Conservation (phyloP, 2,113 vertebrate species). For the Plotosus lineatus region DNA sequence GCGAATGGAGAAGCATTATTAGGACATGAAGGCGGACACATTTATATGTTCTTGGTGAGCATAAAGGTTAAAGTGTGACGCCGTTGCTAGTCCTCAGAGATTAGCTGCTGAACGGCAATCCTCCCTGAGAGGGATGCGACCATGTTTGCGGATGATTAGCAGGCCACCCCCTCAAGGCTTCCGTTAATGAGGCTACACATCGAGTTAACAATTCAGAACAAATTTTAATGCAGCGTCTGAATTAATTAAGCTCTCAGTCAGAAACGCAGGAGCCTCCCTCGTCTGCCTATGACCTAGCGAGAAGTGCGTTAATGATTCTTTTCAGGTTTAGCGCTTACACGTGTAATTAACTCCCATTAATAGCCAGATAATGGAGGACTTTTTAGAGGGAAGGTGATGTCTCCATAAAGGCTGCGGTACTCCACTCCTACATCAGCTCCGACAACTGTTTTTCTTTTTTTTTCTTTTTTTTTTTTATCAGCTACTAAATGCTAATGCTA, state of each 20-base stretch:
- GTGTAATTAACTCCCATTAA: slow-evolving; percentile 52
- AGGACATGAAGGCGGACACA: background rate
- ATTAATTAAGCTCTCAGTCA: slow-evolving; percentile 55
- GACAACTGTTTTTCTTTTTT: background rate
- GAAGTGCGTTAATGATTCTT: slow-evolving; percentile 48
- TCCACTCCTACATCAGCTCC: background rate
- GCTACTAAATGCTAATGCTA: background rate
- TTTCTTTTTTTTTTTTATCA: background rate
- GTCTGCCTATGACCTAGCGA: slow-evolving; percentile 45
- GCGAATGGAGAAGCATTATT: background rate
- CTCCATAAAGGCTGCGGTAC: slow-evolving; percentile 33
- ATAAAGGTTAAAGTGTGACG: slow-evolving; percentile 28
- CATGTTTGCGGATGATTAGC: slow-evolving; percentile 48
- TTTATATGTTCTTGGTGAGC: slow-evolving; percentile 5
- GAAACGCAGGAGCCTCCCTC: slow-evolving; percentile 24
- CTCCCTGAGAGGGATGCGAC: slow-evolving; percentile 17
- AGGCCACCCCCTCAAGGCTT: slow-evolving; percentile 41
- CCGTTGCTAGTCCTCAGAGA: slow-evolving; percentile 33
- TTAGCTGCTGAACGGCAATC: slow-evolving; percentile 38
- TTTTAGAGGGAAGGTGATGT: slow-evolving; percentile 38
- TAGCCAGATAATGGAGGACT: slow-evolving; percentile 34
- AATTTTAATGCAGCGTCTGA: slow-evolving; percentile 48
- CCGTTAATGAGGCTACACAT: slow-evolving; percentile 50
- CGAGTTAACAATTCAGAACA: slow-evolving; percentile 53
- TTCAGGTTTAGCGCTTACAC: slow-evolving; percentile 44